These are phyloP conservation scores for Zaprionus ghesquierei DNA, from an alignment of 1,140 invertebrate species.

Conservation along the genomic window DNA sequence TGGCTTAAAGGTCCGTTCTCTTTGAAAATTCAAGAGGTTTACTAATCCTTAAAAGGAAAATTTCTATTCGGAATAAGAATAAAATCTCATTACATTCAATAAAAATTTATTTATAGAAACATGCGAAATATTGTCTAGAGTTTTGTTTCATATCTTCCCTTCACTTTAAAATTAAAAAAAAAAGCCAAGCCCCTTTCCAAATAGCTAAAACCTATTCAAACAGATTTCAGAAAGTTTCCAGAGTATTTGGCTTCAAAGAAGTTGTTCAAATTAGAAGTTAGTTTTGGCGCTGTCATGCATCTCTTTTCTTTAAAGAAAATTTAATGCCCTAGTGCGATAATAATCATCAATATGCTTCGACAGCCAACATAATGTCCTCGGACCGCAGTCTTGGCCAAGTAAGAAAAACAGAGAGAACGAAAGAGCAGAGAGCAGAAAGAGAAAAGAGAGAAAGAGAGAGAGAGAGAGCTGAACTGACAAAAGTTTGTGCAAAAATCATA, in stretches of 20 bases:
- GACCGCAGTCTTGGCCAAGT: not conserved
- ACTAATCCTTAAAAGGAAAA: no score
- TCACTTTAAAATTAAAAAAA: not conserved
- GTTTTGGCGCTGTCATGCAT: not conserved
- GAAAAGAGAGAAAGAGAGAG: slow-evolving; percentile 3
- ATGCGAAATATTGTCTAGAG: no score
- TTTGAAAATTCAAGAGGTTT: no score
- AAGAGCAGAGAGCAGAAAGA: no score
- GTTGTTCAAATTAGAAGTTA: slow-evolving; percentile 1
- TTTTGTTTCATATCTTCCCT: no score
- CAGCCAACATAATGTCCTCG: slow-evolving; percentile 17
- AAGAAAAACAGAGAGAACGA: slow-evolving; percentile 9
- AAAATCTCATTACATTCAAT: not conserved
- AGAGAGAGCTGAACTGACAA: slow-evolving; percentile 24
- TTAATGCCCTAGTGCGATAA: slow-evolving; percentile 1
- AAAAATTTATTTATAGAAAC: no score
- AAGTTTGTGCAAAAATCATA: slow-evolving; percentile 22
- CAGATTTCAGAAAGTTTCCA: not conserved
- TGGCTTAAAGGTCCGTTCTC: not conserved
- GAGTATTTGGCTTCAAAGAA: not conserved
- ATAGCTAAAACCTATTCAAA: not conserved
- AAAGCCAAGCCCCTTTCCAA: no score
- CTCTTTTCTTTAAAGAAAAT: not conserved
- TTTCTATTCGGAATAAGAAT: not conserved
- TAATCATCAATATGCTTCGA: slow-evolving; percentile 29